Conservation (phyloP, 2,113 vertebrate species). For the Paramisgurnus dabryanus region DNA sequence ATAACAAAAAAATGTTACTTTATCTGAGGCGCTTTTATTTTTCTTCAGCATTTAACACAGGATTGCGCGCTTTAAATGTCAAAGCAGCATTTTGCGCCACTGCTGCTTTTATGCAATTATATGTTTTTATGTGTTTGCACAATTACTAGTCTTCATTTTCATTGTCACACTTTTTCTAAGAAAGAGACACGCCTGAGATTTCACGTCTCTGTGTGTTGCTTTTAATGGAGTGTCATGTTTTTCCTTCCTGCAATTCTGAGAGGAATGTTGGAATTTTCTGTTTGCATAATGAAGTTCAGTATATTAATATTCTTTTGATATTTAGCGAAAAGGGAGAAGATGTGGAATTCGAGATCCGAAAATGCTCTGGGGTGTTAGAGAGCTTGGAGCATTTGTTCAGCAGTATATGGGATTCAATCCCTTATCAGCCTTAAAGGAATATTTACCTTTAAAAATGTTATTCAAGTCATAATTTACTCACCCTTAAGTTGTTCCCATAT, state of each 20-base stretch:
- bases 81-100: not conserved
- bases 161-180: not conserved
- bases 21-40: not conserved
- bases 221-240: slow-evolving; percentile 32
- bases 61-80: not conserved
- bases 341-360: not conserved
- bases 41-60: not conserved
- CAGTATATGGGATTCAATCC: not conserved
- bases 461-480: too few species aligned
- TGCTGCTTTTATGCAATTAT: not conserved
- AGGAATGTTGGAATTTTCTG: slow-evolving; percentile 27
- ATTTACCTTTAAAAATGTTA: too few species aligned
- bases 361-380: slow-evolving; percentile 8
- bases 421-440: slow-evolving; percentile 1
- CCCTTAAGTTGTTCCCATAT: too few species aligned
- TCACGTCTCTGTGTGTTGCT: not conserved
- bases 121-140: not conserved
- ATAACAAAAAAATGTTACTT: too few species aligned
- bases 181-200: not conserved
- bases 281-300: slow-evolving; percentile 29
- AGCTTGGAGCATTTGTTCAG: slow-evolving; percentile 18
- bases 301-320: slow-evolving; percentile 35
- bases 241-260: slow-evolving; percentile 3
- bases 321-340: not conserved
- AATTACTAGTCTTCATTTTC: not conserved